Evolutionary conservation across 2,113 vertebrate species (phyloP).

Genomic region (Paratilapia polleni): DNA sequence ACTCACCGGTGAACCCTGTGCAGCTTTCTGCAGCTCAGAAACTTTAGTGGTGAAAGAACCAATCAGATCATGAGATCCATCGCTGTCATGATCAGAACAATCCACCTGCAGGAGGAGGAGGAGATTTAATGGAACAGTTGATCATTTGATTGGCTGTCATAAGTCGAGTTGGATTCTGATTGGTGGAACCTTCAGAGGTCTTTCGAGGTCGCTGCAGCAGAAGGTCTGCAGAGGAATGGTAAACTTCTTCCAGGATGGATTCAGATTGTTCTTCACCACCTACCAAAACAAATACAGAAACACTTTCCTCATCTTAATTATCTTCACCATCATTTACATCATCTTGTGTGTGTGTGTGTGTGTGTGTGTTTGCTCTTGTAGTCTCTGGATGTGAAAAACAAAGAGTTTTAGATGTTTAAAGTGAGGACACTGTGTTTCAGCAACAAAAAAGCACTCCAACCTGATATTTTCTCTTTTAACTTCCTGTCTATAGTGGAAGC

Average conservation of each 20-base stretch:
- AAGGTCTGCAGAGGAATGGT: conserved; percentile 88
- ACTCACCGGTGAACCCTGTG: conserved; percentile 81
- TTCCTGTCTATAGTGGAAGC: too few relatives aligned
- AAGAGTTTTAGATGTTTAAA: neutral
- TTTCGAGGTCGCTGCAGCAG: conserved; percentile 86
- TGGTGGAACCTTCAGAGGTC: conserved; percentile 85
- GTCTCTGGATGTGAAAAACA: neutral
- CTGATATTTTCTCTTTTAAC: too few relatives aligned
- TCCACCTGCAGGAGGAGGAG: conserved; percentile 81
- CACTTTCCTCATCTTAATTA: accelerated
- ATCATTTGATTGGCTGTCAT: neutral
- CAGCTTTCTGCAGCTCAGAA: conserved; percentile 82
- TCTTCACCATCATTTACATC: neutral
- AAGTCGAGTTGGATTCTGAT: neutral
- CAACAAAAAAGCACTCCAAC: neutral
- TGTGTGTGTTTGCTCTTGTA: neutral
- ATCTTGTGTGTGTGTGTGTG: neutral
- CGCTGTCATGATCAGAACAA: conserved; percentile 88
- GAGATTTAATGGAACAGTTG: neutral
- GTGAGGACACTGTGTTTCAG: neutral
- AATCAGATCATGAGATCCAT: conserved; percentile 92
- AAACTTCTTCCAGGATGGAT: conserved; percentile 89
- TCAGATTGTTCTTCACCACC: conserved; percentile 96
- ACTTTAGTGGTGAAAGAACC: conserved; percentile 88
- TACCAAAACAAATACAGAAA: conserved; percentile 47